Conservation (phyloP, 2,113 vertebrate species). For the Cinclus mexicanus region DNA sequence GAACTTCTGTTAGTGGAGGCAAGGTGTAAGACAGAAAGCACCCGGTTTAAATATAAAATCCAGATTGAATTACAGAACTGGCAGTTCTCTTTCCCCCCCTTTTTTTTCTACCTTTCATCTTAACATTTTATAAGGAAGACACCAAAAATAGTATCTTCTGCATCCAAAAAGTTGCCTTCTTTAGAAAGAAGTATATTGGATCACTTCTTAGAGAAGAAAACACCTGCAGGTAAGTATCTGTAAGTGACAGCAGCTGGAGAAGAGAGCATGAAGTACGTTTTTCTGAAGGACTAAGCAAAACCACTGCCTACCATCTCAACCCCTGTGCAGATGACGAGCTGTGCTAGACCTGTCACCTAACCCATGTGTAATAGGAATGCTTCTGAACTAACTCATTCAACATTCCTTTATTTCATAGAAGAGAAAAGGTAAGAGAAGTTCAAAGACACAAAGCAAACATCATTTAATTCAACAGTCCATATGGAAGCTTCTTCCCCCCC, state of each 20-base stretch:
- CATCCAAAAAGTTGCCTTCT: neutral
- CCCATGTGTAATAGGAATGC: neutral
- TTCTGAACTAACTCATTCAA: neutral
- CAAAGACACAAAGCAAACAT: neutral
- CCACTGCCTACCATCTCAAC: neutral
- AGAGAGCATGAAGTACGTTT: neutral
- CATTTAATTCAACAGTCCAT: neutral
- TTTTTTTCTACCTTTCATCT: neutral
- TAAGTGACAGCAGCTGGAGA: neutral
- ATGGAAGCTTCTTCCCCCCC: neutral
- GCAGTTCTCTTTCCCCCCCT: neutral
- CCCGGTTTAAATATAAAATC: slow-evolving; percentile 14
- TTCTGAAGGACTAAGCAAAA: neutral
- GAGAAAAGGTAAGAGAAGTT: neutral
- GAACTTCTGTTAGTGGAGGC: slow-evolving; percentile 11
- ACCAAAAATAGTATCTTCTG: neutral
- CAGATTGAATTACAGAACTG: neutral
- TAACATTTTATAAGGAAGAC: neutral
- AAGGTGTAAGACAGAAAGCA: slow-evolving; percentile 39
- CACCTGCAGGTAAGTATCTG: neutral
- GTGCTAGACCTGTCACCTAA: neutral
- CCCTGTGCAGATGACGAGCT: neutral
- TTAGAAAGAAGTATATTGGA: neutral
- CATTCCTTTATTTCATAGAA: neutral
- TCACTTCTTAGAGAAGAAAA: neutral